Base-by-base conservation (phyloP, 2,113 vertebrate genomes). In the Camarhynchus parvulus region DNA sequence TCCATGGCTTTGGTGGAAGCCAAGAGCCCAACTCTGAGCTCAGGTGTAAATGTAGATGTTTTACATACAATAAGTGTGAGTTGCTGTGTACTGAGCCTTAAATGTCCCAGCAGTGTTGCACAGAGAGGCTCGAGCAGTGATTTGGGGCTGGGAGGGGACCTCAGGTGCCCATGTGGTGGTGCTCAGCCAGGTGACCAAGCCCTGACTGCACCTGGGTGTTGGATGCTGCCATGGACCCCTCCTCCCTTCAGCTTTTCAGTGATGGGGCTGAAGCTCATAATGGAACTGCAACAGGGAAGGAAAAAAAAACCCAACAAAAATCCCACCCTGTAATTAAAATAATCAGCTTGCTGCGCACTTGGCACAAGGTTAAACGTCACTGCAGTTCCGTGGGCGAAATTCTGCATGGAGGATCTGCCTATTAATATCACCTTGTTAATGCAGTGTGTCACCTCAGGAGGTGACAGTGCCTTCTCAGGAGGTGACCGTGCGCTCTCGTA, bases 191-290 rank as follows among this genome's bases (percentile, higher is more conserved):
- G 76, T 8, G 44, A 31, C 14, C 87, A 68, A 1, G 3, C 30
- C 50, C 61, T 15, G 2, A 13, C 5, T 62, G 16, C 63, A 22
- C 0, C 0, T 55, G 62, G 49, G 2, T 53, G 5, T 8, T 27
- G 15, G 49, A 1, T 10, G 18, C 53, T 89, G 41, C 47, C 47
- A 11, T 0, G 63, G 63, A 8, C 30, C 47, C 31, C 24, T 81
- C 58, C 42, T 72, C 0, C 53, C 59, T 5, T 5, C 70, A 44
- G 39, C 50, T 33, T 59, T 16, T 20, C 27, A 15, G 39, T 5
- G 58, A 1, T 27, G 33, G 28, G 37, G 33, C 47, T 87, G 83
- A 42, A 67, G 59, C 30, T 46, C 44, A 2, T 15, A 9, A 39
- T 3, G 44, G 49, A 73, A 27, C 63, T 44, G 62, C n/a, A 11